Percentiles rank a stretch among this genome's conserved stretches.
phyloP scores from a whole-genome alignment of 2,888 invertebrate genomes.

The Hololepta plana region DNA sequence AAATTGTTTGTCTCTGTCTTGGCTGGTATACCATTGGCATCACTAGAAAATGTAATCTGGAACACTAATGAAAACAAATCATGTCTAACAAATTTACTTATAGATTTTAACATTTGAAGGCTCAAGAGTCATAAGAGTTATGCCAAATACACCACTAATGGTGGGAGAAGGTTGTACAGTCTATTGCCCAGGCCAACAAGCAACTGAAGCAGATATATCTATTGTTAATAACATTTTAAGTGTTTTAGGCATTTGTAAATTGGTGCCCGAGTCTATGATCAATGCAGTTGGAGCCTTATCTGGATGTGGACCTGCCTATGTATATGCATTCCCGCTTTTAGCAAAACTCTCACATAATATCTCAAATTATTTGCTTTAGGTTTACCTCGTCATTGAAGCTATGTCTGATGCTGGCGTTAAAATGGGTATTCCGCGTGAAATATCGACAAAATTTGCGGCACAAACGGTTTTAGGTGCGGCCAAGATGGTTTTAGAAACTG shows the following conservation, averaged over 20 bases:
- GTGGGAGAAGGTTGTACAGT: slow-evolving; percentile 53
- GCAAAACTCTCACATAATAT: background rate
- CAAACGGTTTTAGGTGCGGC: slow-evolving; percentile 66
- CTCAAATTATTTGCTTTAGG: slow-evolving; percentile 28
- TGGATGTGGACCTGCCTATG: slow-evolving; percentile 86
- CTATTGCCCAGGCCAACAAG: slow-evolving; percentile 35
- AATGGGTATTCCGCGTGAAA: slow-evolving; percentile 67
- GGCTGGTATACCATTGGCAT: slow-evolving; percentile 50
- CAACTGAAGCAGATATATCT: slow-evolving; percentile 33
- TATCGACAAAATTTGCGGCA: slow-evolving; percentile 65
- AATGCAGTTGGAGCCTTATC: slow-evolving; percentile 63
- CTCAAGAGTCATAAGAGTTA: slow-evolving; percentile 45
- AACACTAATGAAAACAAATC: no score
- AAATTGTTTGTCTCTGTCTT: slow-evolving; percentile 67
- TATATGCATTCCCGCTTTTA: slow-evolving; percentile 18
- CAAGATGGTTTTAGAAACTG: slow-evolving; percentile 59
- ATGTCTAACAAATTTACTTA: no score
- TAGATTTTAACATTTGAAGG: slow-evolving; percentile 15
- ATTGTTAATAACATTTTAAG: slow-evolving; percentile 37
- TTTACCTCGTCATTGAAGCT: slow-evolving; percentile 77
- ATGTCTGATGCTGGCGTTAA: slow-evolving; percentile 85
- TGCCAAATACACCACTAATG: slow-evolving; percentile 80
- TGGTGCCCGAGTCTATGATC: slow-evolving; percentile 58
- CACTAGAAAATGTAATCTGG: slow-evolving; percentile 41
- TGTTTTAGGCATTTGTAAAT: slow-evolving; percentile 38